These are phyloP conservation scores for Pogoniulus pusillus DNA, from an alignment of 2,797 vertebrate genomes.

Conservation along the genomic window DNA sequence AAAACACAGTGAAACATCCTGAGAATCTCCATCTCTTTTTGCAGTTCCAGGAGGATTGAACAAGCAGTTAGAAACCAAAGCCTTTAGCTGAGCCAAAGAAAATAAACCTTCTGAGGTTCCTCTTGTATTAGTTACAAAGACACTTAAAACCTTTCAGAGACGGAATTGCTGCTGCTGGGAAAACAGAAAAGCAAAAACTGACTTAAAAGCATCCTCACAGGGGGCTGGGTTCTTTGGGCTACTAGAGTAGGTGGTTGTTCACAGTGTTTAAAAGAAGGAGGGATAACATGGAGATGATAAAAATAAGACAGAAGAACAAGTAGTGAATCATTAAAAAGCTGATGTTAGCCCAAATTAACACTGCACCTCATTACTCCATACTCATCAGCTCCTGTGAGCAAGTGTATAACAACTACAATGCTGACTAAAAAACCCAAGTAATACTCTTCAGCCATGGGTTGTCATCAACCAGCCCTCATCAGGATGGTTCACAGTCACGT, in stretches of 20 bases:
- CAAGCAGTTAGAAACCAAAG: constrained; percentile 26
- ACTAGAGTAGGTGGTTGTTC: neutral
- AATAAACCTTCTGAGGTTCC: constrained; percentile 33
- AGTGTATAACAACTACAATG: neutral
- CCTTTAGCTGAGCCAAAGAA: constrained; percentile 40
- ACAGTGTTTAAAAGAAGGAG: constrained; percentile 18
- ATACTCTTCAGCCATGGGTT: neutral
- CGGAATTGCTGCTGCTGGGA: constrained; percentile 37
- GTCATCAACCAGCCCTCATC: neutral
- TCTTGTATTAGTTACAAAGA: neutral
- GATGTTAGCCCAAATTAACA: neutral
- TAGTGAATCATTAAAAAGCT: constrained; percentile 34
- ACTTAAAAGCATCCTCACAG: constrained; percentile 8
- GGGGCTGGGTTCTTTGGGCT: neutral
- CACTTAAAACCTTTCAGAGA: constrained; percentile 30
- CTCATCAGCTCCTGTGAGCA: neutral
- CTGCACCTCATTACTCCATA: neutral
- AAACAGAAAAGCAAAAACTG: constrained; percentile 22
- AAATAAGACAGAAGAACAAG: constrained; percentile 23
- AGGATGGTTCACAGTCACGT: neutral
- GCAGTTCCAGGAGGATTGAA: constrained; percentile 7
- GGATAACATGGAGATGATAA: neutral
- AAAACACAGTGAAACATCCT: constrained; percentile 26
- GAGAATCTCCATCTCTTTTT: constrained; percentile 43
- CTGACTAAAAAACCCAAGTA: neutral